A percentile compares a stretch with the other conserved stretches of the same genome.
Evolutionary conservation across 2,888 invertebrate genomes (phyloP).

Genomic region (Gari tellinella): DNA sequence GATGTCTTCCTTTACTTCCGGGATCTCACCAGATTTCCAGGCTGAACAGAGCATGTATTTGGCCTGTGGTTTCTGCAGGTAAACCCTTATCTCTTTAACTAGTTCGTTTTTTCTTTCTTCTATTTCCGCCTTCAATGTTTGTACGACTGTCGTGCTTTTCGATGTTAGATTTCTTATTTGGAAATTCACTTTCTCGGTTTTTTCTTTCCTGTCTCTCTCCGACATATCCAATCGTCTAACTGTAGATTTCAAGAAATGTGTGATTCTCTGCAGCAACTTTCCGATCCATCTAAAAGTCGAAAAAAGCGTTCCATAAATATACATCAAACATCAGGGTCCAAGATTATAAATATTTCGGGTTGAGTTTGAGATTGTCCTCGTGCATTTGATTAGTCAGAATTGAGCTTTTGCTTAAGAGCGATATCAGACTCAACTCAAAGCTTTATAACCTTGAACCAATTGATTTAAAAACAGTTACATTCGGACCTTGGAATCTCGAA

Average conservation of each 20-base stretch:
- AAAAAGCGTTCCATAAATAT: too few relatives aligned
- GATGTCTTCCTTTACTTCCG: conserved; percentile 24
- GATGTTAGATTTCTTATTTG: conserved; percentile 57
- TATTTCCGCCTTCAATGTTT: conserved; percentile 39
- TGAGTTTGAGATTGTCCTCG: too few relatives aligned
- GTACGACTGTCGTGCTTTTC: conserved; percentile 53
- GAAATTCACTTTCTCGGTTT: conserved; percentile 40
- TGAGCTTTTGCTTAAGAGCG: too few relatives aligned
- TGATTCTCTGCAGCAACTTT: conserved; percentile 63
- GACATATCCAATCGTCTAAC: conserved; percentile 63
- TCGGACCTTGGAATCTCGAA: too few relatives aligned
- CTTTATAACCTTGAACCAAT: too few relatives aligned
- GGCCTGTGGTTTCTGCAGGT: conserved; percentile 43
- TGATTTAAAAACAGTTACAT: too few relatives aligned
- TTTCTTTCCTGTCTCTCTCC: conserved; percentile 60
- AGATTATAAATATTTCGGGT: too few relatives aligned
- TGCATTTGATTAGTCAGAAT: too few relatives aligned
- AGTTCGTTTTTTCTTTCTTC: conserved; percentile 48
- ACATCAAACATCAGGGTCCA: too few relatives aligned
- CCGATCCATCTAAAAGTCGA: conserved; percentile 73
- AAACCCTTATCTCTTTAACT: conserved; percentile 35
- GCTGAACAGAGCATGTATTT: conserved; percentile 46
- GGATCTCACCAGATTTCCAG: conserved; percentile 63
- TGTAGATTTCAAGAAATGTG: conserved; percentile 65
- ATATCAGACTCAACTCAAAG: too few relatives aligned